A percentile compares a stretch with the other conserved stretches of the same genome.
phyloP scores from a whole-genome alignment of 2,113 vertebrate genomes.

The Ursus arctos region DNA sequence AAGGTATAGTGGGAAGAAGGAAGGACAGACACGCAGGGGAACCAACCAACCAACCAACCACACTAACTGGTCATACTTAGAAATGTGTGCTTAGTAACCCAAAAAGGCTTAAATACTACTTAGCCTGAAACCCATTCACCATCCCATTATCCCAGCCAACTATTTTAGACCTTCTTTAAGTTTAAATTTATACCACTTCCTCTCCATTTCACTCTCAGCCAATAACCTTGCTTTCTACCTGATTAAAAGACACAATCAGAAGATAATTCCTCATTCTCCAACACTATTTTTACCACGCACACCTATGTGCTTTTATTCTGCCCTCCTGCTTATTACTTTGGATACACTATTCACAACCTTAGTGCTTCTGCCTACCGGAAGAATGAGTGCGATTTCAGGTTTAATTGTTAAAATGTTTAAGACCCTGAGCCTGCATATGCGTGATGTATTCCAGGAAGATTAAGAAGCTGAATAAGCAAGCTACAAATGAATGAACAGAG shows the following conservation, averaged over 20 bases:
- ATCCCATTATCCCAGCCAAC: background rate
- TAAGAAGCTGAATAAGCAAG: constrained; percentile 21
- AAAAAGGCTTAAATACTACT: background rate
- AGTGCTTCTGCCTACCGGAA: background rate
- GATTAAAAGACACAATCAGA: background rate
- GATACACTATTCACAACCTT: background rate
- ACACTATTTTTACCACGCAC: constrained; percentile 13
- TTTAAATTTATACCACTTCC: constrained; percentile 22
- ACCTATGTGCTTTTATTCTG: constrained; percentile 2
- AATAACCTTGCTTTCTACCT: constrained; percentile 31
- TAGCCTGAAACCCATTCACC: background rate
- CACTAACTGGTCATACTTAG: background rate
- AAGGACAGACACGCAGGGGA: background rate
- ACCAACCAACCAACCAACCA: background rate
- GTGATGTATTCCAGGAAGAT: constrained; percentile 6
- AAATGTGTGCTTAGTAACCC: constrained; percentile 28
- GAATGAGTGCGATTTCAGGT: constrained; percentile 18
- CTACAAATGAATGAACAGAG: background rate
- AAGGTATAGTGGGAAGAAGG: background rate
- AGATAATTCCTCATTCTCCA: constrained; percentile 42
- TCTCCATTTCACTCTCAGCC: background rate
- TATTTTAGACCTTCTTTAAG: background rate
- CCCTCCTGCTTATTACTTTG: background rate
- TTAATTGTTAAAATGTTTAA: constrained; percentile 33
- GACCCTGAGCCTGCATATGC: background rate